These are phyloP conservation scores for Pipistrellus kuhlii DNA, from an alignment of 2,797 vertebrate species.

Conservation along the genomic window DNA sequence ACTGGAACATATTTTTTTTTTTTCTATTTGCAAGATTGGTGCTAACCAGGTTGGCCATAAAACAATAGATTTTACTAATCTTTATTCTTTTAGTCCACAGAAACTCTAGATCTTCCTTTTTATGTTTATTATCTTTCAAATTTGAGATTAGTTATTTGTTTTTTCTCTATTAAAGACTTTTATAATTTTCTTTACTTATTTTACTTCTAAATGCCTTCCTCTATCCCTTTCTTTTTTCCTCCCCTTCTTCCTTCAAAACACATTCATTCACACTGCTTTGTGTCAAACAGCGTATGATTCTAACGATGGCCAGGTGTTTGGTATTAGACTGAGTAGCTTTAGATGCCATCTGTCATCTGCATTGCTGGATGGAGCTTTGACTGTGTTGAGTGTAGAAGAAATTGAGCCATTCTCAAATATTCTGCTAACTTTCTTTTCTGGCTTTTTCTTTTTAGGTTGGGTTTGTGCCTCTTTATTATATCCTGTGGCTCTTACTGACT, in stretches of 20 bases:
- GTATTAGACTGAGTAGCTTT: neutral
- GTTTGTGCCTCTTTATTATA: neutral
- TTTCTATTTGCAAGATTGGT: neutral
- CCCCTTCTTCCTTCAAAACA: neutral
- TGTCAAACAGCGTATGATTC: neutral
- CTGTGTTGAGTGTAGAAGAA: neutral
- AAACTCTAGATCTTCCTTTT: slow-evolving; percentile 6
- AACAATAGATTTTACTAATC: slow-evolving; percentile 9
- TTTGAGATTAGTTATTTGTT: neutral
- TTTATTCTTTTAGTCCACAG: neutral
- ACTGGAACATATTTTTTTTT: neutral
- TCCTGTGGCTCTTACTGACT: neutral
- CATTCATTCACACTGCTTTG: neutral
- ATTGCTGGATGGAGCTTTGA: neutral
- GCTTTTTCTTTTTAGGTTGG: neutral
- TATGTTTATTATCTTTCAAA: slow-evolving; percentile 10
- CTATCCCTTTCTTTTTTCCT: neutral
- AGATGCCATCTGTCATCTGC: neutral
- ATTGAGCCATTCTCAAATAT: neutral
- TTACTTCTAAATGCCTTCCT: slow-evolving; percentile 8
- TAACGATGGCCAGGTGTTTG: neutral
- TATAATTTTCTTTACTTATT: neutral
- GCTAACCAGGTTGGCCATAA: slow-evolving; percentile 7
- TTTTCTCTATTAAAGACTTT: neutral
- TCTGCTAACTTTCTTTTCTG: neutral